Evolutionary conservation across 2,797 vertebrate species (phyloP), one percentile per base, ranked within the genome.

Genomic region (Scleropages formosus): DNA sequence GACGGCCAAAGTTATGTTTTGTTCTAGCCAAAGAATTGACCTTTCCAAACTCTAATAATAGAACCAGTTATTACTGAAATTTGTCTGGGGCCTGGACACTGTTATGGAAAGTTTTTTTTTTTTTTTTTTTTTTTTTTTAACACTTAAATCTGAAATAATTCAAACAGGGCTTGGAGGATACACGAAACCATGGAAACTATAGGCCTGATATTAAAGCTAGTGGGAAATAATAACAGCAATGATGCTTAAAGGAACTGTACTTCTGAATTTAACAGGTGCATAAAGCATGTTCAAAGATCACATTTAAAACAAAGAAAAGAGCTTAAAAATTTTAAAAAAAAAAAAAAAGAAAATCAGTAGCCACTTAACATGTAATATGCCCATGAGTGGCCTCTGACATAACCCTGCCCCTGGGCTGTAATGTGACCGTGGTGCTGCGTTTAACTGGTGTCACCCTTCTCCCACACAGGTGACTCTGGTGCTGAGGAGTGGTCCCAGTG

Each of bases 401-500:
- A 82, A 80, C 77, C 81, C 80, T 72, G 46, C 78, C 77, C 77
- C 71, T 69, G 85, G 83, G 82, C 79, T 83, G 74, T 85, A 81
- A 80, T 80, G 74, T 85, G 89, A 92, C 90, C 89, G 80, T 90
- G 87, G 87, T 92, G 88, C 90, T 93, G 91, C 92, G 88, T 92
- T 93, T 94, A 94, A 94, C 90, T 91, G 91, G 92, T 94, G 90
- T 93, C 92, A 91, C 91, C 92, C 92, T 93, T 99, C 95, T 98
- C 94, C 93, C 92, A 97, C 89, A 88, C 98, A 99, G 98, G 98
- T 98, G 96, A 98, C 95, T 95, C 96, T 96, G 96, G 96, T 95
- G 95, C 97, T 93, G 98, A 98, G 93, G 96, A 98, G 92, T 99
- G 98, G 98, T 96, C 97, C 95, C 97, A 98, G 92, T 99, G 98